Conservation (phyloP, 2,113 vertebrate genomes). For the Leucoraja erinaceus region DNA sequence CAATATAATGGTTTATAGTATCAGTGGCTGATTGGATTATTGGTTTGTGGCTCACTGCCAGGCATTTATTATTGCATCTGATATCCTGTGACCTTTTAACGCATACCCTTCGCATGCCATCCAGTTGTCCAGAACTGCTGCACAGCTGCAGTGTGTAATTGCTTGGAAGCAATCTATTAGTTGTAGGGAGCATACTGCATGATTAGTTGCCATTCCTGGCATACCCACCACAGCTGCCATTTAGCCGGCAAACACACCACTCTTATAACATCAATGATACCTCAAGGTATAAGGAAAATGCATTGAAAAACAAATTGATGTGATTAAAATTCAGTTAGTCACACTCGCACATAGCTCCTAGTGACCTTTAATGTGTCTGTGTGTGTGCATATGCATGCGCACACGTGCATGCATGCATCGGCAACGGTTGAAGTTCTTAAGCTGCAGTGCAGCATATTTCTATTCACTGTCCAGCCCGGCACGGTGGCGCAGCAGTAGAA, state of each 20-base stretch:
- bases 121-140: conserved; percentile 34
- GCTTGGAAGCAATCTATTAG: conserved; percentile 36
- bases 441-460: not conserved
- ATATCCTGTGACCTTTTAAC: conserved; percentile 32
- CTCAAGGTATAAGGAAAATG: not conserved
- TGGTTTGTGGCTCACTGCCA: conserved; percentile 11
- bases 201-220: conserved; percentile 25
- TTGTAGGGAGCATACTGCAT: conserved; percentile 9
- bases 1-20: conserved; percentile 15
- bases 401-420: not conserved
- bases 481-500: too few relatives aligned
- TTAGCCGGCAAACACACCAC: not conserved
- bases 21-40: conserved; percentile 7
- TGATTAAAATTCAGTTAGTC: not conserved
- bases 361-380: not conserved
- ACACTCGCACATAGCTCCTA: not conserved
- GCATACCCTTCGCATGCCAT: conserved; percentile 30
- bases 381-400: not conserved
- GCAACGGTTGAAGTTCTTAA: not conserved
- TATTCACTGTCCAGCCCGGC: not conserved
- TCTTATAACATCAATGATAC: not conserved
- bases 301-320: not conserved
- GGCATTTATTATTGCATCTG: conserved; percentile 8
- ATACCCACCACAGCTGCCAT: conserved; percentile 33
- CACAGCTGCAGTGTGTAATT: conserved; percentile 17